Base-by-base conservation (phyloP, 2,113 vertebrate species). In the Cygnus atratus region DNA sequence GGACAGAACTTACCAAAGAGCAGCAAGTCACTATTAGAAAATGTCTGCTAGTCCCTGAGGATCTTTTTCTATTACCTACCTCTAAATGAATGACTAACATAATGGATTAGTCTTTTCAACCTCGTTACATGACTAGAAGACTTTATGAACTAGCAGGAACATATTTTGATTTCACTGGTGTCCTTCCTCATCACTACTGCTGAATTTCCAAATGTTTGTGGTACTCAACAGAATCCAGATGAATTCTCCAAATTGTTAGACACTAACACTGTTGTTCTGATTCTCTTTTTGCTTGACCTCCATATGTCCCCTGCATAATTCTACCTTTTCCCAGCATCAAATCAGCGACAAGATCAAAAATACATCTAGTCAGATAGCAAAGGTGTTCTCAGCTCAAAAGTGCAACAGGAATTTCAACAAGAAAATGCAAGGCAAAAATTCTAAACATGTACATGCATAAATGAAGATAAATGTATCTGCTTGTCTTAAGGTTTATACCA, bases 341-440 rank as follows among this genome's bases (percentile, higher is more conserved):
- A 83, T 77, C 52, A 67, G 10, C 94, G 94, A 94, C 94, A 95
- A 81, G 90, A 93, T 93, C 75, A 94, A 92, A 95, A 97, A 92
- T 96, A 50, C 67, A 90, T 95, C 65, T 86, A 77, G 92, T 96
- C 93, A 94, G 93, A 66, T 74, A 92, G 75, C 65, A 95, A 67
- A 94, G 68, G 72, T 86, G 59, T 93, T 94, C 81, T 73, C 67
- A 84, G 82, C 66, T 92, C 13, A 72, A 81, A 89, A 78, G 79
- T 81, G 37, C 75, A 93, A 55, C 72, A 35, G 50, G 94, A 95
- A 96, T 97, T 96, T 93, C 85, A 96, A 96, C n/a, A 71, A 55
- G 93, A 77, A 94, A 90, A 91, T 91, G 91, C 82, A 94, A 80
- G 91, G 84, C 41, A 85, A 80, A 84, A 67, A 92, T 95, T 95